Evolutionary conservation across 2,113 vertebrate species (phyloP).

Genomic region (Oreochromis aureus): DNA sequence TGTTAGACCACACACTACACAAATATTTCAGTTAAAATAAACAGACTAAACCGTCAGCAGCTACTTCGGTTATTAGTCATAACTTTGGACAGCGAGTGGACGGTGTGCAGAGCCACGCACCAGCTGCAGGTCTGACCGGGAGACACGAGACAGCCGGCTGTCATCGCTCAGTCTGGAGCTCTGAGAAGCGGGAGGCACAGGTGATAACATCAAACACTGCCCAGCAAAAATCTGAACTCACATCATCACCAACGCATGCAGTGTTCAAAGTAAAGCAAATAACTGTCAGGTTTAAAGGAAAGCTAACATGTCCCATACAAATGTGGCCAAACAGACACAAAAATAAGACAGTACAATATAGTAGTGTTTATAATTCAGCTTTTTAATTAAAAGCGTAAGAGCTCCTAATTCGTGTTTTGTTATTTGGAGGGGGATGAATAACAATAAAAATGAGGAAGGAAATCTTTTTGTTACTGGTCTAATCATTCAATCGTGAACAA

Average conservation of each 20-base stretch:
- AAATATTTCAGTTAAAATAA: not conserved
- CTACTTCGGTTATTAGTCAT: not conserved
- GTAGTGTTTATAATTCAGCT: not conserved
- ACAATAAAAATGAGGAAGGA: not conserved
- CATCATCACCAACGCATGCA: not conserved
- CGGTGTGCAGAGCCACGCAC: conserved; percentile 32
- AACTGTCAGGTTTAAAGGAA: not conserved
- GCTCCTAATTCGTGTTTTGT: not conserved
- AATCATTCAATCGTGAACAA: accelerated
- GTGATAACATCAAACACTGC: not conserved
- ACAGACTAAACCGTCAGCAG: not conserved
- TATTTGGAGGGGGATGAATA: not conserved
- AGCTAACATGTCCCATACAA: not conserved
- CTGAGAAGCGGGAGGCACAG: conserved; percentile 33
- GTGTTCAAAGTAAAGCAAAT: not conserved
- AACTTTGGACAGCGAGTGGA: not conserved
- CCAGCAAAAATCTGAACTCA: not conserved
- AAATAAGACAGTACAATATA: not conserved
- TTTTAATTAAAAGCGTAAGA: not conserved
- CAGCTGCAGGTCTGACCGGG: conserved; percentile 61
- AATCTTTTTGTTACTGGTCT: not conserved
- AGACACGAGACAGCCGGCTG: conserved; percentile 43
- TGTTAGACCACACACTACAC: not conserved
- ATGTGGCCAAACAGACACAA: not conserved
- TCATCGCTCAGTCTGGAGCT: conserved; percentile 69